phyloP scores from a whole-genome alignment of 2,888 invertebrate species.

The Drosophila neutralis region DNA sequence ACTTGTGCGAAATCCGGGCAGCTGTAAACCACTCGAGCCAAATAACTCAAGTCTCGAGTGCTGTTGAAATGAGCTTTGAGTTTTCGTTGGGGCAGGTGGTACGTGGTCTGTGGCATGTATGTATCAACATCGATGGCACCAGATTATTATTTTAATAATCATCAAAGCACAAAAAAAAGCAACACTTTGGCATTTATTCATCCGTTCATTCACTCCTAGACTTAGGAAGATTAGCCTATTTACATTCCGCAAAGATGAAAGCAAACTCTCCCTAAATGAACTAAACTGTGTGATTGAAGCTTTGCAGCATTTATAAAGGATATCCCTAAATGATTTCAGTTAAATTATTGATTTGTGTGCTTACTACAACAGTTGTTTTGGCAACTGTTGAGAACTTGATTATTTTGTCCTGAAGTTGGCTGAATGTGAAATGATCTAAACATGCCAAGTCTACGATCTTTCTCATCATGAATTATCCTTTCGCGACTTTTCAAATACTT shows the following conservation, averaged over 20 bases:
- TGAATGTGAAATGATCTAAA: background rate
- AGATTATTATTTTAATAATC: constrained; percentile 43
- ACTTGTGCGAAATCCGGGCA: constrained; percentile 28
- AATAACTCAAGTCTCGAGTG: constrained; percentile 79
- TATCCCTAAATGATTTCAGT: constrained; percentile 25
- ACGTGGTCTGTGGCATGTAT: background rate
- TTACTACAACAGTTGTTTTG: background rate
- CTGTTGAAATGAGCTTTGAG: constrained; percentile 78
- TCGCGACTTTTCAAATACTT: background rate
- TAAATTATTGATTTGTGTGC: constrained; percentile 16
- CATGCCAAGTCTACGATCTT: background rate
- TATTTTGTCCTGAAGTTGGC: background rate
- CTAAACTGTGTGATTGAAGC: constrained; percentile 5
- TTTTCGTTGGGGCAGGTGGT: constrained; percentile 37
- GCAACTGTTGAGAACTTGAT: background rate
- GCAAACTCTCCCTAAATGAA: constrained; percentile 12
- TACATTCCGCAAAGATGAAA: constrained; percentile 43
- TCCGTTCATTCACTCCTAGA: constrained; percentile 10
- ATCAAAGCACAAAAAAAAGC: constrained; percentile 11
- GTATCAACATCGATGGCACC: constrained; percentile 41
- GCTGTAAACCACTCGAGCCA: constrained; percentile 63
- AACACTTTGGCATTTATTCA: constrained; percentile 30
- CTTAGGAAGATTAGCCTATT: constrained; percentile 44
- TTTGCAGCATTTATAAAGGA: constrained; percentile 11
- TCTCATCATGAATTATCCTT: background rate